These are phyloP conservation scores for Tholera decimalis DNA, from an alignment of 2,888 invertebrate genomes.

Conservation along the genomic window DNA sequence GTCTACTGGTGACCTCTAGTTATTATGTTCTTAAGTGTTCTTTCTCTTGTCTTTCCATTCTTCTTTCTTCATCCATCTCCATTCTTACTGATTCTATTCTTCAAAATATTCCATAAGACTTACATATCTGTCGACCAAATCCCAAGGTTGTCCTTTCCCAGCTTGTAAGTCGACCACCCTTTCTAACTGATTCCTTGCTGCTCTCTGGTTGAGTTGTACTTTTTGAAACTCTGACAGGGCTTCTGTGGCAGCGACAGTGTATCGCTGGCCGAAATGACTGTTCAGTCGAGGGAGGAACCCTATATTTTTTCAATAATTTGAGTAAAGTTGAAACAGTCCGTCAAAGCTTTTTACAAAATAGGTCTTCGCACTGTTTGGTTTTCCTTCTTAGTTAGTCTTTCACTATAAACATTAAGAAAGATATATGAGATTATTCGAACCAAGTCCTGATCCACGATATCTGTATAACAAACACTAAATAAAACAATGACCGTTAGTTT, in stretches of 20 bases:
- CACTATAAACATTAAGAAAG: neutral
- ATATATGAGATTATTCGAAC: conserved; percentile 1
- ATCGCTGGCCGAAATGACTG: conserved; percentile 93
- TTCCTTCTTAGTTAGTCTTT: neutral
- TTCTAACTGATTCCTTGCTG: conserved; percentile 91
- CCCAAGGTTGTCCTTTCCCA: conserved; percentile 92
- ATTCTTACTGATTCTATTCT: conserved; percentile 60
- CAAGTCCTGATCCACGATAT: conserved; percentile 26
- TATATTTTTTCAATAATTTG: conserved; percentile 69
- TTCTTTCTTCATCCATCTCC: conserved; percentile 70
- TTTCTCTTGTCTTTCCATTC: conserved; percentile 40
- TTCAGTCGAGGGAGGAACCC: conserved; percentile 93
- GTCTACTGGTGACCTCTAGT: neutral
- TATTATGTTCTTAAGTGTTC: neutral
- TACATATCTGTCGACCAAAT: conserved; percentile 92
- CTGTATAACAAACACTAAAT: conserved; percentile 40
- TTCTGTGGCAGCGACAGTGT: conserved; percentile 94
- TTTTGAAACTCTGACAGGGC: conserved; percentile 94
- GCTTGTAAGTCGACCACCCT: conserved; percentile 92
- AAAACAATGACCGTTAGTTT: conserved; percentile 54
- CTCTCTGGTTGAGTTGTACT: conserved; percentile 91
- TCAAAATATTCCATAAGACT: conserved; percentile 65
- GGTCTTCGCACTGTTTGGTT: neutral
- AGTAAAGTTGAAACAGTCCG: neutral
- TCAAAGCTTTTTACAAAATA: neutral